A percentile compares a stretch with the other conserved stretches of the same genome.
Conservation (phyloP, 1,140 invertebrate genomes). For the Trachelipus rathkii region DNA sequence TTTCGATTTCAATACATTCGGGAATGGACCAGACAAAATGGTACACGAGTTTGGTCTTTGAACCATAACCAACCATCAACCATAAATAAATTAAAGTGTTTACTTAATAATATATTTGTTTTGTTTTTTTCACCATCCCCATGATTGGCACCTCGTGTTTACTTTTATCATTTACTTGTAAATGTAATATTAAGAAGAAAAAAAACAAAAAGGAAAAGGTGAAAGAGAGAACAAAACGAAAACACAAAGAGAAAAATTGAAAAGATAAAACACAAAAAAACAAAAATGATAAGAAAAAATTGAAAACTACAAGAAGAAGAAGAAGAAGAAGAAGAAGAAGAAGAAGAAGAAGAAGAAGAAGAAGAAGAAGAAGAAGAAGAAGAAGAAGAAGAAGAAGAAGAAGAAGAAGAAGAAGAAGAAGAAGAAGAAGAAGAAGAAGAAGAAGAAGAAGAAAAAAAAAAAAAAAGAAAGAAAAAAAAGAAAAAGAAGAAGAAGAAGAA, state of each 20-base stretch:
- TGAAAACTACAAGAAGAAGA: not conserved
- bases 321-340: not conserved
- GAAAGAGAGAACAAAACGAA: not conserved
- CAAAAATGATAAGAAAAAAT: not conserved
- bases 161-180: not conserved
- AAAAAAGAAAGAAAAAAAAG: not conserved
- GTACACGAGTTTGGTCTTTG: no score
- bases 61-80: no score
- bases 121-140: not conserved
- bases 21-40: no score
- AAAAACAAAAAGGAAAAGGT: constrained; percentile 47
- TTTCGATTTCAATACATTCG: no score
- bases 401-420: not conserved
- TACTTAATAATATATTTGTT: not conserved
- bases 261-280: no score
- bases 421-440: not conserved
- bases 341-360: not conserved
- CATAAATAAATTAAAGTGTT: no score
- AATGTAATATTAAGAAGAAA: constrained; percentile 42
- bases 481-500: not conserved
- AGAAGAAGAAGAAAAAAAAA: not conserved
- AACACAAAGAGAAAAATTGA: not conserved
- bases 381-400: not conserved
- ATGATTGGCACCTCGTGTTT: not conserved
- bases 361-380: not conserved